phyloP scores from a whole-genome alignment of 2,888 invertebrate species.

The Lysandra bellargus region DNA sequence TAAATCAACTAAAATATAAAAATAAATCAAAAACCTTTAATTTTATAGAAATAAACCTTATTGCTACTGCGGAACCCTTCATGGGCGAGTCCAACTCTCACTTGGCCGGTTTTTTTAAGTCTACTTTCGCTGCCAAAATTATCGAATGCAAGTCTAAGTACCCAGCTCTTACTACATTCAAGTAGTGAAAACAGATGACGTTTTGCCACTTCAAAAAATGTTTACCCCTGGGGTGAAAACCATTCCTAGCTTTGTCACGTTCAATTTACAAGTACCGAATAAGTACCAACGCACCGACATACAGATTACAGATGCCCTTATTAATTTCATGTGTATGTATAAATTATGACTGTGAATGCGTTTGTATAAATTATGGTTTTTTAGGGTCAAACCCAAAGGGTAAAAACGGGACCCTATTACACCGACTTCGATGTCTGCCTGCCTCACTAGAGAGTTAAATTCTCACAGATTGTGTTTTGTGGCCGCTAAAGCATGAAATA shows the following conservation, averaged over 20 bases:
- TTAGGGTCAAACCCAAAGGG: too few species aligned
- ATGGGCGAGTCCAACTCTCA: too few species aligned
- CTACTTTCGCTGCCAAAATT: neutral
- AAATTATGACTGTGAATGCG: neutral
- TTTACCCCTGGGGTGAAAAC: neutral
- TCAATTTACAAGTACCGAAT: neutral
- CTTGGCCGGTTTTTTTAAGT: too few species aligned
- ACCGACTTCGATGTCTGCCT: too few species aligned
- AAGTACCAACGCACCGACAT: neutral
- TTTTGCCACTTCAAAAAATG: neutral
- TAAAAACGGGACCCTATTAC: too few species aligned
- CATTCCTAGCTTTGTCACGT: slow-evolving; percentile 1
- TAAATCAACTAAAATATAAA: too few species aligned
- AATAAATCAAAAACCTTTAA: too few species aligned
- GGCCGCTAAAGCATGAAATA: too few species aligned
- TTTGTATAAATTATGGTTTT: neutral
- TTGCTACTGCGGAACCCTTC: too few species aligned
- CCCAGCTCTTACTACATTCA: neutral
- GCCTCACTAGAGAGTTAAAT: too few species aligned
- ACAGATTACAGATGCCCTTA: neutral
- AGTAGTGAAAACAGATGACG: neutral
- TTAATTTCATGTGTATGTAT: neutral
- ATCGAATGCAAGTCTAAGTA: neutral
- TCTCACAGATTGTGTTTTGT: too few species aligned
- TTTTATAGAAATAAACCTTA: too few species aligned